phyloP scores from a whole-genome alignment of 2,797 vertebrate species.

The Myioborus miniatus region DNA sequence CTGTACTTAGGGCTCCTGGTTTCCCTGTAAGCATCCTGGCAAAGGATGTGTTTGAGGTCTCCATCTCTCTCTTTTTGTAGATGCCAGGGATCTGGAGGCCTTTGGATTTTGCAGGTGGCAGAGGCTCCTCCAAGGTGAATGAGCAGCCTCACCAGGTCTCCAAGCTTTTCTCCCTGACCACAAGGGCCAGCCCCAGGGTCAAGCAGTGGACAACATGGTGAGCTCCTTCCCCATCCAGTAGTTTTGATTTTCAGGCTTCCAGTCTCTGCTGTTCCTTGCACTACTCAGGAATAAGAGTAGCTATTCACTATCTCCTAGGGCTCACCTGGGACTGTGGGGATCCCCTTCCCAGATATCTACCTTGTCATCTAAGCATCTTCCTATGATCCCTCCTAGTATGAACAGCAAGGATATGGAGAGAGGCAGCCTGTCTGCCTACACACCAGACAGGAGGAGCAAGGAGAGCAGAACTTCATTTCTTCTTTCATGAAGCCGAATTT shows the following conservation, averaged over 20 bases:
- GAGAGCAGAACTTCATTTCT: background rate
- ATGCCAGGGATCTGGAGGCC: background rate
- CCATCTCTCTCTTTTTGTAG: background rate
- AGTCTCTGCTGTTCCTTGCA: background rate
- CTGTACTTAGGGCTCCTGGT: background rate
- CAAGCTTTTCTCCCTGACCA: background rate
- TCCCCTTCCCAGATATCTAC: background rate
- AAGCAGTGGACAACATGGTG: background rate
- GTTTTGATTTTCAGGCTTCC: background rate
- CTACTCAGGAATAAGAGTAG: background rate
- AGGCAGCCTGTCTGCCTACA: background rate
- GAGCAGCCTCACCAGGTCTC: background rate
- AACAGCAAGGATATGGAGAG: background rate
- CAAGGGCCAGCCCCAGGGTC: background rate
- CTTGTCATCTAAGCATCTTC: background rate
- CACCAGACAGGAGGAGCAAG: background rate
- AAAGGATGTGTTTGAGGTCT: background rate
- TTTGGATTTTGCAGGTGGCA: background rate
- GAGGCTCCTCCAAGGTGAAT: background rate
- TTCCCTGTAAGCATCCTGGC: rapidly evolving
- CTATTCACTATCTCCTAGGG: background rate
- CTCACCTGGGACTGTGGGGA: background rate
- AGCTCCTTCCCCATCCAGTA: background rate
- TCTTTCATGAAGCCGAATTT: background rate
- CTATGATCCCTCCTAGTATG: too few relatives aligned